Evolutionary conservation across 2,113 vertebrate species (phyloP).

Genomic region (Terrapene triunguis): DNA sequence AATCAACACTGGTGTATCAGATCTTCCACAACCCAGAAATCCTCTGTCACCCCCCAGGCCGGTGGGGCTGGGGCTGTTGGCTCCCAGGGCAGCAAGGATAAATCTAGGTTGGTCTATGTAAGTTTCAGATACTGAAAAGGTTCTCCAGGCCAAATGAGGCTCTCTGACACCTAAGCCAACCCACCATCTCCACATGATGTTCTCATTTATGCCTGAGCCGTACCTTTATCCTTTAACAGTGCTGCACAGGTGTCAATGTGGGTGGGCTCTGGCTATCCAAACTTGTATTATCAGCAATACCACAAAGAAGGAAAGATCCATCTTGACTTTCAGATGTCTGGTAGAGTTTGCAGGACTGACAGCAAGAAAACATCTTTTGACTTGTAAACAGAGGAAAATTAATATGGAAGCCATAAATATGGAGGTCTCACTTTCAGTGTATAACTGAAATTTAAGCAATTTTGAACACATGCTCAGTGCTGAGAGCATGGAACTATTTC

Average conservation of each 20-base stretch:
- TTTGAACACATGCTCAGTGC: not conserved
- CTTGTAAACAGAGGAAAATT: not conserved
- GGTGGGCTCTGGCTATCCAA: not conserved
- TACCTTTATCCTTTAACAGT: not conserved
- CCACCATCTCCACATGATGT: too few relatives aligned
- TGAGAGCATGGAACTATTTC: not conserved
- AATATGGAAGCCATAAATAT: not conserved
- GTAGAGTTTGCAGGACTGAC: not conserved
- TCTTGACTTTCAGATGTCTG: not conserved
- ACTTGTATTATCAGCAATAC: not conserved
- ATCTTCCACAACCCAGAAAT: not conserved
- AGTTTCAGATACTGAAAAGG: not conserved
- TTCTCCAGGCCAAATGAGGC: slow-evolving; percentile 10
- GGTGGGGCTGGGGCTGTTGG: too few relatives aligned
- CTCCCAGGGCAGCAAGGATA: too few relatives aligned
- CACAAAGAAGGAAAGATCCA: not conserved
- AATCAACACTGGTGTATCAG: not conserved
- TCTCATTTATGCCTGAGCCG: too few relatives aligned
- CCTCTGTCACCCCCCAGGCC: not conserved
- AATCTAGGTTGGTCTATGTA: too few relatives aligned
- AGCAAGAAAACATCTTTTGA: not conserved
- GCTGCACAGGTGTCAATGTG: not conserved
- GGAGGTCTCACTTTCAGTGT: not conserved
- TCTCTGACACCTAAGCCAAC: not conserved
- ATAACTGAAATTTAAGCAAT: not conserved